Percentiles rank a stretch among this genome's conserved stretches.
These are phyloP conservation scores for Falcaria lacertinaria DNA, from an alignment of 2,888 invertebrate species.

Conservation along the genomic window DNA sequence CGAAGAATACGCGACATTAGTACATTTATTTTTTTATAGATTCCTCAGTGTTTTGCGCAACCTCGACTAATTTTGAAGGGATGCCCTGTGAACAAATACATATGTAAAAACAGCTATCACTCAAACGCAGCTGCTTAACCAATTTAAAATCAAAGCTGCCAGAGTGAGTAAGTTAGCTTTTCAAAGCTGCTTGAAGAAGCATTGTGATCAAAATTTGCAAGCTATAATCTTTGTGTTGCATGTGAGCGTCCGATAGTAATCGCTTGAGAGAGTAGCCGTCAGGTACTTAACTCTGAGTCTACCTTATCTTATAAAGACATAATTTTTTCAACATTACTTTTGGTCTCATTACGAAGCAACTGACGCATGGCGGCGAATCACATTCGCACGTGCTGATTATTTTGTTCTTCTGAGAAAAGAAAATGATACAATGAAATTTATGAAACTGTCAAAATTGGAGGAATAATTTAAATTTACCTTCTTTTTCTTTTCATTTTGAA, in stretches of 20 bases:
- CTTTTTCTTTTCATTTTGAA: neutral
- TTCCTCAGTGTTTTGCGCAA: neutral
- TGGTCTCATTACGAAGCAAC: constrained; percentile 34
- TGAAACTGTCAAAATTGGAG: no score
- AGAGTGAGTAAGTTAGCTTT: no score
- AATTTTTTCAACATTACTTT: no score
- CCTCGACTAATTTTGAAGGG: neutral
- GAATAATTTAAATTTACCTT: neutral
- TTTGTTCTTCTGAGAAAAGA: constrained; percentile 15
- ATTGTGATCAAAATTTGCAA: no score
- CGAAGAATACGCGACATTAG: constrained; percentile 1
- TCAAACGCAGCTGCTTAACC: no score
- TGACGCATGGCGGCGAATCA: constrained; percentile 24
- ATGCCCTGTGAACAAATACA: neutral
- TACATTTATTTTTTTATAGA: neutral
- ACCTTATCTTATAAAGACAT: no score
- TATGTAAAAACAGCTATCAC: no score
- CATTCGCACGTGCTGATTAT: constrained; percentile 28
- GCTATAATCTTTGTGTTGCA: no score
- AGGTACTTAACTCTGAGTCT: no score
- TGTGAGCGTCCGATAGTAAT: no score
- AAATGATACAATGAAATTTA: neutral
- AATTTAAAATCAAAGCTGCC: neutral
- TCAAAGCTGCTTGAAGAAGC: no score
- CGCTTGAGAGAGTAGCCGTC: no score